Conservation (phyloP, 2,888 invertebrate species). For the Stenolophus ochropezus region DNA sequence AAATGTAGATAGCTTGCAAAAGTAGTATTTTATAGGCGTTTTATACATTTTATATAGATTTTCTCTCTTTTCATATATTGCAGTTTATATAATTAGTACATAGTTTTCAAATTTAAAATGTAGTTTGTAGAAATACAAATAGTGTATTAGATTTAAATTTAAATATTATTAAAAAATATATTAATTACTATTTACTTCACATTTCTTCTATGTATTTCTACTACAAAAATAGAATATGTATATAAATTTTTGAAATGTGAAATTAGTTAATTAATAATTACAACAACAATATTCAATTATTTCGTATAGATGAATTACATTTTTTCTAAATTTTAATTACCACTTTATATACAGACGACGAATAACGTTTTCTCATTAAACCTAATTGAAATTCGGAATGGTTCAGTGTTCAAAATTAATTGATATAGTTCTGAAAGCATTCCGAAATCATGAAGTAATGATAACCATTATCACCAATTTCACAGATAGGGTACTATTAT, state of each 20-base stretch:
- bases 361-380: neutral
- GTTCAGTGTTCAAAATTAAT: neutral
- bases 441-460: neutral
- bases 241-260: no score
- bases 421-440: neutral
- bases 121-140: neutral
- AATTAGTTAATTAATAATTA: no score
- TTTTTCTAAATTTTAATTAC: no score
- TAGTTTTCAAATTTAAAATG: neutral
- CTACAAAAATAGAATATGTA: neutral
- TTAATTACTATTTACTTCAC: no score
- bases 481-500: neutral
- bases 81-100: neutral
- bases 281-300: no score
- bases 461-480: conserved; percentile 25
- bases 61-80: neutral
- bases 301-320: no score
- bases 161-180: no score
- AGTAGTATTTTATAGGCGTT: neutral
- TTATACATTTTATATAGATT: neutral
- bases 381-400: neutral
- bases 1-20: neutral
- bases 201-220: neutral
- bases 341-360: no score
- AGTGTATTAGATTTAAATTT: neutral